Conservation (phyloP, 1,140 invertebrate genomes). For the Meloidogyne floridensis region DNA sequence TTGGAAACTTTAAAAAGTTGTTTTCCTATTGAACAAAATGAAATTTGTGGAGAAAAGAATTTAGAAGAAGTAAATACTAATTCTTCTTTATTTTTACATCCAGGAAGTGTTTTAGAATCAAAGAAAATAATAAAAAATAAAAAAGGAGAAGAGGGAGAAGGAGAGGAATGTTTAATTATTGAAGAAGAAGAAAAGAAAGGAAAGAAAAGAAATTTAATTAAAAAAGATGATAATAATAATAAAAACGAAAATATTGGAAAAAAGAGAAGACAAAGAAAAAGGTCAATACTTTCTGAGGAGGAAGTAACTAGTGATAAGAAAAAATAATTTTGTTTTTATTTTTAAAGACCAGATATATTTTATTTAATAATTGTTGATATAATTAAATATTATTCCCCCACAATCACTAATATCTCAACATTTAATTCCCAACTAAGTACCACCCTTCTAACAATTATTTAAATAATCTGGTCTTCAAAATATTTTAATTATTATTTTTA, state of each 20-base stretch:
- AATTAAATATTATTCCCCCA: no score
- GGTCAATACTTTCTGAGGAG: background rate
- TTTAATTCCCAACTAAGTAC: no score
- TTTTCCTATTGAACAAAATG: conserved; percentile 14
- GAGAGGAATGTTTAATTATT: background rate
- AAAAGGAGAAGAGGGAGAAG: background rate
- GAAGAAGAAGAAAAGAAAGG: background rate
- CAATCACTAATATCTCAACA: no score
- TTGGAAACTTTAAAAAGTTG: conserved; percentile 25
- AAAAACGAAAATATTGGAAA: background rate
- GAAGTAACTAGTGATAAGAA: background rate
- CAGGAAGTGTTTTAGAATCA: background rate
- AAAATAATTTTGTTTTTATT: background rate
- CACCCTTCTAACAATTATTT: no score
- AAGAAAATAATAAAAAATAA: background rate
- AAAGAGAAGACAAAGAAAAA: background rate
- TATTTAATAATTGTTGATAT: no score
- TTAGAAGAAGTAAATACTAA: background rate
- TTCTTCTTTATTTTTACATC: conserved; percentile 2
- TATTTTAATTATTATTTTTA: no score
- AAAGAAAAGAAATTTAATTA: background rate
- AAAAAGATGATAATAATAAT: background rate
- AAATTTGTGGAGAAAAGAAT: background rate
- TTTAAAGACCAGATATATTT: background rate
- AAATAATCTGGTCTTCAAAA: no score